Base-by-base conservation (phyloP, 2,888 invertebrate species). In the Ceratothoa steindachneri region DNA sequence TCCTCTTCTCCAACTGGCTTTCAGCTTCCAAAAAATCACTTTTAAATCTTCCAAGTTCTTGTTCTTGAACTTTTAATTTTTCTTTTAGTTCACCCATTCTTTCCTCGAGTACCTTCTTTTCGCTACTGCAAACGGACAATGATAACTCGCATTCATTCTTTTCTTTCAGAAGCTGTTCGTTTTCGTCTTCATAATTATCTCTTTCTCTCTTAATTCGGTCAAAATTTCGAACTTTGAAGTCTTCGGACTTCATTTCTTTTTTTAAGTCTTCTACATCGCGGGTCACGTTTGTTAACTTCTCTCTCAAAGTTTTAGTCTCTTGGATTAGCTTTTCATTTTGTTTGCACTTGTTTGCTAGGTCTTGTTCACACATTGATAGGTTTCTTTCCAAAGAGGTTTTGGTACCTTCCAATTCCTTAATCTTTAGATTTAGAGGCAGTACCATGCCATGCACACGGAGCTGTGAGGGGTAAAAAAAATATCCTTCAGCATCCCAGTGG, bases 121-220 rank as follows among this genome's bases (percentile, higher is more conserved):
- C 75, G 68, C 75, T 75, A 41, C 71, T 78, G 9, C 71, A 28
- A n/a, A 72, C 71, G 30, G 73, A 72, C 7, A 69, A 64, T 0
- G 28, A 29, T 15, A 75, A 27, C 30, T 71, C 73, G 5, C 71
- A 41, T 27, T 74, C 73, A 51, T 15, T 41, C 15, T 69, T 41
- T 55, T 30, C 72, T 29, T 64, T 75, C 31, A 65, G 53, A 4
- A 71, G 51, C 15, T 24, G 9, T 53, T 41, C 69, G 27, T 53
- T 73, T 29, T 74, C 72, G 19, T 69, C 73, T 53, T 78, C 69
- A 31, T 72, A 69, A 27, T 67, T 52, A 24, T 78, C 75, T 55
- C 78, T 75, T 64, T 78, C 78, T 1, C 69, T 12, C 60, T 78
- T 78, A 19, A 78, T 60, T 19, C 75, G 65, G n/a, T 71, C 67